Conservation (phyloP, 2,797 vertebrate genomes). For the Clarias laeviceps region DNA sequence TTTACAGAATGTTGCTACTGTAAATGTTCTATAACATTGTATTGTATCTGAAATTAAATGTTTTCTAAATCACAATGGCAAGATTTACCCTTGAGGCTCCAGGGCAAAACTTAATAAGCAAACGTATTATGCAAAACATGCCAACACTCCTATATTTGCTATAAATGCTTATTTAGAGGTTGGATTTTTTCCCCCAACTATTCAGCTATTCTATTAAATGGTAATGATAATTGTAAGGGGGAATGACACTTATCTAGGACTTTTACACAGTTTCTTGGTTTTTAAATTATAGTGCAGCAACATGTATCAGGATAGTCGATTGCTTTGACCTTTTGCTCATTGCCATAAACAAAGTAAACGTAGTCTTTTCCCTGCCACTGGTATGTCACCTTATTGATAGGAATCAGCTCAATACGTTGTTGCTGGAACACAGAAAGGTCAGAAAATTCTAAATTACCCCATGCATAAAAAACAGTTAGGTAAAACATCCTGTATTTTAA, state of each 20-base stretch:
- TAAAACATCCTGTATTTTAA: background rate
- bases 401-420: conserved; percentile 80
- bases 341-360: conserved; percentile 79
- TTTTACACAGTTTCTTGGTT: background rate
- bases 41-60: too few species aligned
- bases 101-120: background rate
- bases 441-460: conserved; percentile 40
- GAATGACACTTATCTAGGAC: background rate
- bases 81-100: background rate
- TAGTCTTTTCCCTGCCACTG: conserved; percentile 74
- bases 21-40: too few species aligned
- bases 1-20: too few species aligned
- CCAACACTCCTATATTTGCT: background rate
- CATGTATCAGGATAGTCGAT: conserved; percentile 78
- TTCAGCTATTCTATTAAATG: background rate
- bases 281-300: conserved; percentile 75
- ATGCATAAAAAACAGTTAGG: background rate
- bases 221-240: background rate
- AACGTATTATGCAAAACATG: background rate
- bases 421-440: conserved; percentile 69
- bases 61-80: background rate
- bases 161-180: background rate
- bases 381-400: conserved; percentile 78
- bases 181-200: background rate
- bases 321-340: conserved; percentile 74